These are phyloP conservation scores for Henicopernis longicauda DNA, from an alignment of 2,113 vertebrate genomes.

Conservation along the genomic window DNA sequence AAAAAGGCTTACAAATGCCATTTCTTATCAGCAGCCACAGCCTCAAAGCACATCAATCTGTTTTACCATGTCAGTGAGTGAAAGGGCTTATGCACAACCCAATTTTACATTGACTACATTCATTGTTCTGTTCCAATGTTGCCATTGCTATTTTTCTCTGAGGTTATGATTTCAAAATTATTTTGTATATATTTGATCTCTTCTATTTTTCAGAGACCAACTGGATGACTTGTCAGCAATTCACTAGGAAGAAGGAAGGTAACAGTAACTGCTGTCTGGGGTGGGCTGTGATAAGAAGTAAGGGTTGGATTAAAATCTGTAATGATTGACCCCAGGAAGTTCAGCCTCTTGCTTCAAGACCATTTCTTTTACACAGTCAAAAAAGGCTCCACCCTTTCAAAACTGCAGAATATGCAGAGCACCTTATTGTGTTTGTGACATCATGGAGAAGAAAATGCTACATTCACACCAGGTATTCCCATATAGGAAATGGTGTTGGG, in stretches of 20 bases:
- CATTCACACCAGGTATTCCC: background rate
- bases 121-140: slow-evolving; percentile 6
- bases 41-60: background rate
- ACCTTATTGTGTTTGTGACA: background rate
- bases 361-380: background rate
- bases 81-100: background rate
- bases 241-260: background rate
- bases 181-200: slow-evolving; percentile 2
- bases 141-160: background rate
- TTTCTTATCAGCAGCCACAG: slow-evolving; percentile 33
- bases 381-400: background rate
- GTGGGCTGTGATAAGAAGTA: background rate
- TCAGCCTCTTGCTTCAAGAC: background rate
- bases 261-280: background rate
- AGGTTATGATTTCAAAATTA: slow-evolving; percentile 10
- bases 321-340: background rate
- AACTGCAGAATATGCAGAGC: background rate
- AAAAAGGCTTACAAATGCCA: slow-evolving; percentile 1
- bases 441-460: background rate
- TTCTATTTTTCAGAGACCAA: background rate
- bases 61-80: background rate
- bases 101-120: slow-evolving; percentile 3
- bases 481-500: background rate
- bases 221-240: background rate
- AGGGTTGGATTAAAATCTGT: slow-evolving; percentile 8